Base-by-base conservation (phyloP, 2,888 invertebrate species). In the Neoscelio sp. region DNA sequence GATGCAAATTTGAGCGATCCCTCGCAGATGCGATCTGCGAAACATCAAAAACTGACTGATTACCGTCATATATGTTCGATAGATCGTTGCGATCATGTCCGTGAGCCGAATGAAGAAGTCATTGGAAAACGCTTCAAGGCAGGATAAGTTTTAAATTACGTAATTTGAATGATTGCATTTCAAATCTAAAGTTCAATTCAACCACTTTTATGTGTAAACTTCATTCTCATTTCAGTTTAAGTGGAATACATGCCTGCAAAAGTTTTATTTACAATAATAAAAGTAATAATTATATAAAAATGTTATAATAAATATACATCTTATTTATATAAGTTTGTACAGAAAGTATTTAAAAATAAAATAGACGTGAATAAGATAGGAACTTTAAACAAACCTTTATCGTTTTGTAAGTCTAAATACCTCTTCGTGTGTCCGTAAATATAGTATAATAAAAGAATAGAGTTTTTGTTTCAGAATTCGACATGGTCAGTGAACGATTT, bases 1-100 rank as follows among this genome's bases (percentile, higher is more conserved):
- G 81, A 88, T 88, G 88, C 85, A 88, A 88, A 88, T 88, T 83
- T 80, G 62, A 64, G 62, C 84, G 84, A 88, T 88, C 87, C 83
- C 82, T 87, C 84, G 85, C 73, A 76, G 82, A 82, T 82, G 81
- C 83, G 85, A 86, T 87, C 85, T 80, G 83, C 82, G 58, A 78
- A 80, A 81, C 78, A 82, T 80, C 75, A 70, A 54, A 71, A 80
- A 67, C 81, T 88, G 88, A 87, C 83, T 87, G 87, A 88, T 88
- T 83, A 82, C 86, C 83, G 83, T 86, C 88, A 85, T 85, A 85
- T 84, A 82, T 67, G 84, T 74, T 77, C 83, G 82, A 83, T 82
- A 84, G 85, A 86, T 87, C 82, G 85, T 80, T 82, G 74, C 76
- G 83, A 85, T 84, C 82, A 80, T 73, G 75, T 84, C 84, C 87